Evolutionary conservation across 2,888 invertebrate species (phyloP).

Genomic region (Dendrolimus pini): DNA sequence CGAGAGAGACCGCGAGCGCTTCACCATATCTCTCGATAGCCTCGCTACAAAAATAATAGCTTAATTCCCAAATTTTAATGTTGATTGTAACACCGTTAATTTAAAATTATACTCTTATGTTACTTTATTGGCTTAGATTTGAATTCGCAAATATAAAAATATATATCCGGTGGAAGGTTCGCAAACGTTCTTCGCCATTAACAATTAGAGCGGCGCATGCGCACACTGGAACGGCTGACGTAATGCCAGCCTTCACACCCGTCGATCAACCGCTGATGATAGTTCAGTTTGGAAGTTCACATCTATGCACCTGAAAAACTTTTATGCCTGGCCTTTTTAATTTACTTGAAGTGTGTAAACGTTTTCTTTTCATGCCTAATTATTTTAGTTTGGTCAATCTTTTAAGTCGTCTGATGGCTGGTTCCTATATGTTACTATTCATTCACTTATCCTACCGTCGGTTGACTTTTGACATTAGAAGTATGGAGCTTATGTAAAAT

Average conservation of each 20-base stretch:
- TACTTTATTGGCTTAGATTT: not conserved
- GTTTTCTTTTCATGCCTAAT: too few relatives aligned
- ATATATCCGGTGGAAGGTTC: conserved; percentile 9
- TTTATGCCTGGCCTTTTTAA: not conserved
- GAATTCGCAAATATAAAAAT: conserved; percentile 3
- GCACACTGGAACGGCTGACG: conserved; percentile 60
- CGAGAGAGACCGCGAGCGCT: too few relatives aligned
- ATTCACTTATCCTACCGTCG: too few relatives aligned
- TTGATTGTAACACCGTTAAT: not conserved
- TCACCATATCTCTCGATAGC: too few relatives aligned
- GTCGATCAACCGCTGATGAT: conserved; percentile 19
- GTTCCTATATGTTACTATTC: too few relatives aligned
- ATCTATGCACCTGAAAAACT: not conserved
- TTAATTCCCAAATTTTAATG: too few relatives aligned
- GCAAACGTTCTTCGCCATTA: conserved; percentile 35
- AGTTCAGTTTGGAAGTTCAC: not conserved
- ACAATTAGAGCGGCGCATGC: conserved; percentile 63
- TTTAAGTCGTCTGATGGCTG: too few relatives aligned
- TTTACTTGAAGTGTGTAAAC: too few relatives aligned
- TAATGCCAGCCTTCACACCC: conserved; percentile 61
- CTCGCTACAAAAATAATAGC: too few relatives aligned
- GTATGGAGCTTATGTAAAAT: too few relatives aligned
- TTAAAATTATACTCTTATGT: not conserved
- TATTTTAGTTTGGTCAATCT: too few relatives aligned
- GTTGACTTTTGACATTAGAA: too few relatives aligned